Evolutionary conservation across 1,140 invertebrate genomes (phyloP).

Genomic region (Triops longicaudatus): DNA sequence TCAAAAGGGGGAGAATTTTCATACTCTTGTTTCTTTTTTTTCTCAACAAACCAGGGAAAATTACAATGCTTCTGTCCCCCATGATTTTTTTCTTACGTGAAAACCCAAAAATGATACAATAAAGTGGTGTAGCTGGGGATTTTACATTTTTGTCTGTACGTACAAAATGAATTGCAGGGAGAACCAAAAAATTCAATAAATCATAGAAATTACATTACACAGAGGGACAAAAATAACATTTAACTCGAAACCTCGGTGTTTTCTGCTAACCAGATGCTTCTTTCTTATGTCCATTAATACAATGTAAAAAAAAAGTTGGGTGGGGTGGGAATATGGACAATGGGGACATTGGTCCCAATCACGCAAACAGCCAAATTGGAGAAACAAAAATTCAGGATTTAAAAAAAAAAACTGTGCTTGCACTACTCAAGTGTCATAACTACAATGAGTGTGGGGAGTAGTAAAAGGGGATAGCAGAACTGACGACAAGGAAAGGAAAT

Average conservation of each 20-base stretch:
- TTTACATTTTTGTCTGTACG: neutral
- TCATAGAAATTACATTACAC: too few relatives aligned
- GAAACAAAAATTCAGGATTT: too few relatives aligned
- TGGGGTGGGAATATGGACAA: conserved; percentile 4
- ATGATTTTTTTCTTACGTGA: neutral
- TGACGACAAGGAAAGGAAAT: neutral
- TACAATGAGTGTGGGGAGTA: conserved; percentile 13
- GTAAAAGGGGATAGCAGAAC: neutral
- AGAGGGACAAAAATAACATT: neutral
- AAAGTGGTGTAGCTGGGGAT: neutral
- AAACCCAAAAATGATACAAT: neutral
- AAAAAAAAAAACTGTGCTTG: neutral
- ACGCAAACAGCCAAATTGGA: neutral
- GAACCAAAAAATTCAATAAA: neutral
- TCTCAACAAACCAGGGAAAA: neutral
- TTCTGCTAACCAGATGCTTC: neutral
- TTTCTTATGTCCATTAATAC: conserved; percentile 6
- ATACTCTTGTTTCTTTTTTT: too few relatives aligned
- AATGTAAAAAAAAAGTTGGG: neutral
- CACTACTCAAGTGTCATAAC: conserved; percentile 5
- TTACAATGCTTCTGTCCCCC: neutral
- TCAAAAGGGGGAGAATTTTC: neutral
- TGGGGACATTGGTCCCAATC: conserved; percentile 7
- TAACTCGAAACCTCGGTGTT: neutral
- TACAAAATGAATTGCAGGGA: neutral